Percentiles rank a stretch among this genome's conserved stretches.
phyloP scores from a whole-genome alignment of 2,888 invertebrate species.

The Ectemnius cavifrons region DNA sequence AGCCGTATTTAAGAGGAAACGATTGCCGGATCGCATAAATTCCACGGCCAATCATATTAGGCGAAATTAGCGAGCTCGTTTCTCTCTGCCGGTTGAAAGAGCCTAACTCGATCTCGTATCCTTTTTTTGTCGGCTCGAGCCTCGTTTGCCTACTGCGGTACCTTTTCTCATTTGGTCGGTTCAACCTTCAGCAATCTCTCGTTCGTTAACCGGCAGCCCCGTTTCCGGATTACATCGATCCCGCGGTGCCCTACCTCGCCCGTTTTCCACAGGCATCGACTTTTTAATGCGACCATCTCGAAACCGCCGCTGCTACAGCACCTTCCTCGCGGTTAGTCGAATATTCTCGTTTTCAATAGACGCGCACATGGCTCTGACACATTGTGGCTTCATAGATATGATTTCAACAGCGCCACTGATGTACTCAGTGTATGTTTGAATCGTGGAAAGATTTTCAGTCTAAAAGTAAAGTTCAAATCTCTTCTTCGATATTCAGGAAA shows the following conservation, averaged over 20 bases:
- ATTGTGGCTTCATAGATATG: too few species aligned
- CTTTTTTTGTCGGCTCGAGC: background rate
- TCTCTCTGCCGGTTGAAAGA: conserved; percentile 15
- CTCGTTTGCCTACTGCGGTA: conserved; percentile 10
- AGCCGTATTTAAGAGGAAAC: too few species aligned
- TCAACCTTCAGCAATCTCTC: conserved; percentile 1
- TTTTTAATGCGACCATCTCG: conserved; percentile 56
- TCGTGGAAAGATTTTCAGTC: too few species aligned
- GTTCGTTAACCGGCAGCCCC: conserved; percentile 20
- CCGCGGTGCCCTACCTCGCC: conserved; percentile 26
- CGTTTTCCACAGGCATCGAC: conserved; percentile 31
- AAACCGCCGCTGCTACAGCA: conserved; percentile 54
- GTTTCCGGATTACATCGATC: conserved; percentile 26
- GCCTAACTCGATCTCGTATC: conserved; percentile 26
- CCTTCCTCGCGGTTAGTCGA: background rate
- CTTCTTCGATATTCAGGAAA: too few species aligned
- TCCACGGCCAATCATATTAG: conserved; percentile 42
- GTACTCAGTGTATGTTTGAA: too few species aligned
- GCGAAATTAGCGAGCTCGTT: conserved; percentile 41
- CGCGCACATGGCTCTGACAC: too few species aligned
- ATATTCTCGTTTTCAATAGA: too few species aligned
- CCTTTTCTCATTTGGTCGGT: conserved; percentile 17
- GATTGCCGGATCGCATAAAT: conserved; percentile 31
- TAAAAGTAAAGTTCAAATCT: too few species aligned
- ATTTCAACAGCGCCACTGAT: too few species aligned